A percentile compares a stretch with the other conserved stretches of the same genome.
Evolutionary conservation across 2,113 vertebrate species (phyloP).

Genomic region (Sakesphorus luctuosus): DNA sequence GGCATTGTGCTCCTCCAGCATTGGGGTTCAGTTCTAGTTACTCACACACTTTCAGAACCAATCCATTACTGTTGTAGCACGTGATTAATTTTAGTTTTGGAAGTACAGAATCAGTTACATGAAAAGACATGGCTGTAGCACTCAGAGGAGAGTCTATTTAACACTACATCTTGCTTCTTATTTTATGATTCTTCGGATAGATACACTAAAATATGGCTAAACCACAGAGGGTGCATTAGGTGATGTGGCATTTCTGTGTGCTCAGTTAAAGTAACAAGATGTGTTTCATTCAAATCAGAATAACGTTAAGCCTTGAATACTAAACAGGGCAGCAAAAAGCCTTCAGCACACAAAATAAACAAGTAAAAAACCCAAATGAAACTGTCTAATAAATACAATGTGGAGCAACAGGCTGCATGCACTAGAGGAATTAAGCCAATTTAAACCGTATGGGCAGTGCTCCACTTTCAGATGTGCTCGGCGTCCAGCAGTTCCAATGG

Average conservation of each 20-base stretch:
- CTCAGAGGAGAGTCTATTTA: not conserved
- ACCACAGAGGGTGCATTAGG: not conserved
- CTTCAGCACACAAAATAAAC: conserved; percentile 55
- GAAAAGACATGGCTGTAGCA: not conserved
- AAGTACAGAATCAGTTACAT: not conserved
- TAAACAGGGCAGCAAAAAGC: conserved; percentile 55
- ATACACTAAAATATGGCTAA: not conserved
- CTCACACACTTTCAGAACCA: not conserved
- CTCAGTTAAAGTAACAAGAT: conserved; percentile 46
- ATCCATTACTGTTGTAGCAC: not conserved
- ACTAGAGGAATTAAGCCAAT: conserved; percentile 64
- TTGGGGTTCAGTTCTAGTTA: not conserved
- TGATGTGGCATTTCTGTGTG: conserved; percentile 44
- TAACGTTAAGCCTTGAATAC: conserved; percentile 31
- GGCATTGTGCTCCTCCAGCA: not conserved
- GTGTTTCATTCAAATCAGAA: conserved; percentile 48
- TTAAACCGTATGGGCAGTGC: conserved; percentile 38
- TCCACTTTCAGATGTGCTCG: conserved; percentile 26
- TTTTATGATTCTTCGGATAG: conserved; percentile 4
- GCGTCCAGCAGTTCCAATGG: not conserved
- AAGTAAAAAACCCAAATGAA: conserved; percentile 47
- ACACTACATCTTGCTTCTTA: not conserved
- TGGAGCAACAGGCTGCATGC: conserved; percentile 58
- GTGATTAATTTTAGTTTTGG: not conserved
- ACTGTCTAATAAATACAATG: conserved; percentile 59